These are phyloP conservation scores for Calcarius ornatus DNA, from an alignment of 2,113 vertebrate genomes.

Conservation along the genomic window DNA sequence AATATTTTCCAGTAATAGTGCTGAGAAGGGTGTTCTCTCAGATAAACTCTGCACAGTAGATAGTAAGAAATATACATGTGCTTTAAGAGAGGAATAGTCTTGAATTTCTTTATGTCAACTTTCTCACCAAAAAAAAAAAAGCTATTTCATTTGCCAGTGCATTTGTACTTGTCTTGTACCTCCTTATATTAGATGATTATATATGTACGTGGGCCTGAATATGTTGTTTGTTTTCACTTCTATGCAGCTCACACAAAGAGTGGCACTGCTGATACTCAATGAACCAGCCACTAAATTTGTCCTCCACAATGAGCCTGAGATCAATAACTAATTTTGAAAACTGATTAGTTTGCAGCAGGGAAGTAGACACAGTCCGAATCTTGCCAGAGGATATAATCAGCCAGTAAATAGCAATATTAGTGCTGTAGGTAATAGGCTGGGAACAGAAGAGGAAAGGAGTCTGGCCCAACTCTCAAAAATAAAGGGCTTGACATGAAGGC, in stretches of 20 bases:
- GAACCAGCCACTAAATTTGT: slow-evolving; percentile 81
- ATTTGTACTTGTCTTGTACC: slow-evolving; percentile 28
- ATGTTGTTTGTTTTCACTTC: slow-evolving; percentile 58
- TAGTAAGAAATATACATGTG: neutral
- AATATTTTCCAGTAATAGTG: neutral
- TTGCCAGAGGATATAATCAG: slow-evolving; percentile 95
- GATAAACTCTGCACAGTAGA: neutral
- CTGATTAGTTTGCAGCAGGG: slow-evolving; percentile 93
- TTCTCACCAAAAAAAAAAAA: neutral
- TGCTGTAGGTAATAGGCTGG: slow-evolving; percentile 73
- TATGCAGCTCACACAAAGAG: slow-evolving; percentile 40
- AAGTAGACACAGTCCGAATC: slow-evolving; percentile 85
- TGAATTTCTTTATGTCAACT: neutral
- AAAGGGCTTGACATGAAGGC: slow-evolving; percentile 39
- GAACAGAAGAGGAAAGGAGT: slow-evolving; percentile 47
- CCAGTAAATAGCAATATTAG: slow-evolving; percentile 84
- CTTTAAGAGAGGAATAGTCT: neutral
- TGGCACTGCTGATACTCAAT: slow-evolving; percentile 74
- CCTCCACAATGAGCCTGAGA: slow-evolving; percentile 77
- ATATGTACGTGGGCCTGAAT: slow-evolving; percentile 37
- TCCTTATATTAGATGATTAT: slow-evolving; percentile 31
- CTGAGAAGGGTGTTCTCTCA: neutral
- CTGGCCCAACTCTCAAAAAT: slow-evolving; percentile 37
- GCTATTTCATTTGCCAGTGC: neutral
- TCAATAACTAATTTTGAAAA: slow-evolving; percentile 99